Conservation (phyloP, 2,797 vertebrate genomes). For the Muraenolepis orangiensis region DNA sequence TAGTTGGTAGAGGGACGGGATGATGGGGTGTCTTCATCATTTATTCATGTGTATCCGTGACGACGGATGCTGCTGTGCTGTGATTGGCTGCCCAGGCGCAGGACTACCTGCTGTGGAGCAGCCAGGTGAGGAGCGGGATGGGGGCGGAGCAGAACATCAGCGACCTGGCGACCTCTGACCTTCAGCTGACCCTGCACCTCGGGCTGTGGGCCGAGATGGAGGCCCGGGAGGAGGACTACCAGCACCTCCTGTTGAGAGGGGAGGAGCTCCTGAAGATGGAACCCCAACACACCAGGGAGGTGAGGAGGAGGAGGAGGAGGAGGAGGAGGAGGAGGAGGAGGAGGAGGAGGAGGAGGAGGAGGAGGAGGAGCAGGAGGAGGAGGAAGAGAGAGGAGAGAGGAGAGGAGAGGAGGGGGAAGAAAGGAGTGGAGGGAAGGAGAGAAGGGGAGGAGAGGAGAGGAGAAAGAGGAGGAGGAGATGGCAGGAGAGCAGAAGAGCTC, state of each 20-base stretch:
- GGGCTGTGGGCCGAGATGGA: slow-evolving; percentile 81
- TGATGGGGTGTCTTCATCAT: too few relatives aligned
- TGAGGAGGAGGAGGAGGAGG: slow-evolving; percentile 37
- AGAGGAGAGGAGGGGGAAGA: not conserved
- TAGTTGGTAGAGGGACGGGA: too few relatives aligned
- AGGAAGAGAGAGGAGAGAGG: not conserved
- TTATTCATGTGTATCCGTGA: not conserved
- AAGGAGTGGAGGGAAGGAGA: not conserved
- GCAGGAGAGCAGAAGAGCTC: too few relatives aligned
- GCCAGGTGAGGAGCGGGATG: slow-evolving; percentile 74
- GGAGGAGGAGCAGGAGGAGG: not conserved
- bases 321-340: not conserved
- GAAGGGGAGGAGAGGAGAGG: not conserved
- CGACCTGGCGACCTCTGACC: slow-evolving; percentile 68
- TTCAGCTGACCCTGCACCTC: slow-evolving; percentile 77
- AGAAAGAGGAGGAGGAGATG: not conserved
- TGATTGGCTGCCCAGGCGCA: slow-evolving; percentile 62
- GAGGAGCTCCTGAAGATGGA: slow-evolving; percentile 67
- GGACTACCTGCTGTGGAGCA: slow-evolving; percentile 81
- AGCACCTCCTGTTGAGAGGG: slow-evolving; percentile 67
- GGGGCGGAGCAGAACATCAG: slow-evolving; percentile 75
- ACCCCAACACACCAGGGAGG: slow-evolving; percentile 66
- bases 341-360: not conserved
- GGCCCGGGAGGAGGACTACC: slow-evolving; percentile 71
- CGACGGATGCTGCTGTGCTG: not conserved